phyloP scores from a whole-genome alignment of 2,888 invertebrate species.

The Hyalella azteca region DNA sequence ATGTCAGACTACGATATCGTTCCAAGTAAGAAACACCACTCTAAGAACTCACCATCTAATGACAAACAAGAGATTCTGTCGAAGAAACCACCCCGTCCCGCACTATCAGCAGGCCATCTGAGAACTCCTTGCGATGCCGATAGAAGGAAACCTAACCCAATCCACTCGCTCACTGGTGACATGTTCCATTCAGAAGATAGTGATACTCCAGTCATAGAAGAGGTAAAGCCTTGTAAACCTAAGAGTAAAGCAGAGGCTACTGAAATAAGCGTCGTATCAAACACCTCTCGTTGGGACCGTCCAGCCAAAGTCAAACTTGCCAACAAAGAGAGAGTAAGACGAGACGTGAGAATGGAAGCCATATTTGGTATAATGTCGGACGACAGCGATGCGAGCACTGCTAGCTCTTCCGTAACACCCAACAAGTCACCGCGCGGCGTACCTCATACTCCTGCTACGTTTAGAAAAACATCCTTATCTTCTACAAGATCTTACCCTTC shows the following conservation, averaged over 20 bases:
- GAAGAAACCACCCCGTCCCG: slow-evolving; percentile 40
- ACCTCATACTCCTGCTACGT: slow-evolving; percentile 43
- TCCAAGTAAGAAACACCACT: slow-evolving; percentile 35
- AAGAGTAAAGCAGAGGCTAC: slow-evolving; percentile 46
- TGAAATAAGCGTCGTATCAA: slow-evolving; percentile 35
- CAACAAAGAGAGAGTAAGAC: slow-evolving; percentile 41
- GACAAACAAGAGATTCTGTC: slow-evolving; percentile 42
- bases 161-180: background rate
- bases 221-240: slow-evolving; percentile 46
- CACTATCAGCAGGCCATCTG: slow-evolving; percentile 25
- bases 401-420: slow-evolving; percentile 42
- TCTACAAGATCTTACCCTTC: slow-evolving; percentile 50
- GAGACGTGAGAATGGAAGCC: slow-evolving; percentile 82
- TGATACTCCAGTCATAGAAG: slow-evolving; percentile 46
- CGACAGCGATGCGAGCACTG: slow-evolving; percentile 52
- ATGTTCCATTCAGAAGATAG: slow-evolving; percentile 44
- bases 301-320: slow-evolving; percentile 37
- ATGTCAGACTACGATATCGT: slow-evolving; percentile 2
- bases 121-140: background rate
- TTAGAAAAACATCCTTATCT: slow-evolving; percentile 52
- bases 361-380: slow-evolving; percentile 87
- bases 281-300: background rate
- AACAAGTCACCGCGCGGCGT: slow-evolving; percentile 41
- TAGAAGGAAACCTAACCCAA: background rate
- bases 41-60: slow-evolving; percentile 40